A percentile compares a stretch with the other conserved stretches of the same genome.
These are phyloP conservation scores for Diorhabda sublineata DNA, from an alignment of 1,140 invertebrate genomes.

Conservation along the genomic window DNA sequence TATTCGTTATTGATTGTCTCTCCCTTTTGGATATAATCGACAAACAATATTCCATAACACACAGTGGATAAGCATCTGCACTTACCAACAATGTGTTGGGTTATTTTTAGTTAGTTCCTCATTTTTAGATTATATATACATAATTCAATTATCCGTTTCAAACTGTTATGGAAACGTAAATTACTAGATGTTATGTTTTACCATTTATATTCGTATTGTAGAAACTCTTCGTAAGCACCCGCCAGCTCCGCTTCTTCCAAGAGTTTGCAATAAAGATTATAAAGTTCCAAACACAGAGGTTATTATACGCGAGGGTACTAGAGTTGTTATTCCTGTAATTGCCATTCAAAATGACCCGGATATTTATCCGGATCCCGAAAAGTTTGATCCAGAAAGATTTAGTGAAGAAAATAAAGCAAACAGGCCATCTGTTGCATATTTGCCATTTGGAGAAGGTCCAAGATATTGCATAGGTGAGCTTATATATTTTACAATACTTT, in stretches of 20 bases:
- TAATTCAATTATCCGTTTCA: too few species aligned
- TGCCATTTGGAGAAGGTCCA: constrained; percentile 66
- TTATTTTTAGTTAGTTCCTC: too few species aligned
- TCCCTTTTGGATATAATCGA: too few species aligned
- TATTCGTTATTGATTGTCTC: too few species aligned
- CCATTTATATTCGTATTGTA: constrained; percentile 21
- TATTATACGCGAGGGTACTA: constrained; percentile 47
- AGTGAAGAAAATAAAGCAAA: constrained; percentile 21
- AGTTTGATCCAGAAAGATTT: constrained; percentile 52
- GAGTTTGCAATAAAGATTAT: constrained; percentile 50
- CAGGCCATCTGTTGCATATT: constrained; percentile 48
- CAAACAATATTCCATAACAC: too few species aligned
- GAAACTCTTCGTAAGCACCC: constrained; percentile 60
- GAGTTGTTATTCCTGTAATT: constrained; percentile 48
- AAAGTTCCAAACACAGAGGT: constrained; percentile 49
- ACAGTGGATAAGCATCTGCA: too few species aligned
- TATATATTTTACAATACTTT: too few species aligned
- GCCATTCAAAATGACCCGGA: constrained; percentile 52
- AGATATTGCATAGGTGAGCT: constrained; percentile 59
- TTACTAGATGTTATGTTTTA: too few species aligned
- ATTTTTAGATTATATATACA: too few species aligned
- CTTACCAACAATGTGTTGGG: too few species aligned
- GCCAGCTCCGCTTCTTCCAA: constrained; percentile 50
- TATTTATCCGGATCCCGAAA: constrained; percentile 58
- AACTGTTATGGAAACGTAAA: too few species aligned